phyloP scores from a whole-genome alignment of 2,797 vertebrate genomes.

The Podarcis siculus region DNA sequence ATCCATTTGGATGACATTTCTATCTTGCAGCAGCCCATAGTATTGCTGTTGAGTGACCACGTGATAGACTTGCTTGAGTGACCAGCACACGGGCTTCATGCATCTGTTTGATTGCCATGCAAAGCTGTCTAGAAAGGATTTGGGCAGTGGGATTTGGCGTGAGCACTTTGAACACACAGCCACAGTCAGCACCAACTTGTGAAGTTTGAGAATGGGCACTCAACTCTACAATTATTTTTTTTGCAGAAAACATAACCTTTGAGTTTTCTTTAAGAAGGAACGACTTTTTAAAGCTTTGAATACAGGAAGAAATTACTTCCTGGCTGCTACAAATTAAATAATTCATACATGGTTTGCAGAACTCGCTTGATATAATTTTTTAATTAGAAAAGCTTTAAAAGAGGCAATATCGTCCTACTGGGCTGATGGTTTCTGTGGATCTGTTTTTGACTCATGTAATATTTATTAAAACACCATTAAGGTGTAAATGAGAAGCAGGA shows the following conservation, averaged over 20 bases:
- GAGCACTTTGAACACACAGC: background rate
- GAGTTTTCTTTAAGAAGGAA: conserved; percentile 17
- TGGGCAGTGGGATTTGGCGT: no score
- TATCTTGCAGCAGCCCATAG: no score
- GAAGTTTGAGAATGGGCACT: background rate
- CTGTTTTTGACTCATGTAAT: conserved; percentile 41
- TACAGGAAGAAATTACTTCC: conserved; percentile 9
- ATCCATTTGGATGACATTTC: background rate
- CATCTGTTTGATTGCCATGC: background rate
- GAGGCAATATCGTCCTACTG: conserved; percentile 41
- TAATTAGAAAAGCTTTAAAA: conserved; percentile 56
- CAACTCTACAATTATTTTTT: background rate
- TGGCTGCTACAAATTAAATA: conserved; percentile 33
- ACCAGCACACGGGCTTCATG: background rate
- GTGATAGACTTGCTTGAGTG: no score
- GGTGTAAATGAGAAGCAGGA: conserved; percentile 61
- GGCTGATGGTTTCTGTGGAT: conserved; percentile 41
- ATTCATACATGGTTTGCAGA: conserved; percentile 52
- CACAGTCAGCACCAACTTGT: background rate
- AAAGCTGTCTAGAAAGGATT: background rate
- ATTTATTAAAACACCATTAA: conserved; percentile 70
- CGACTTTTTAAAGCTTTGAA: background rate
- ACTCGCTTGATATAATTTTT: conserved; percentile 33
- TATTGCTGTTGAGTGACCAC: background rate
- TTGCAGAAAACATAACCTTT: background rate